phyloP scores from a whole-genome alignment of 2,113 vertebrate genomes.

The Entelurus aequoreus region DNA sequence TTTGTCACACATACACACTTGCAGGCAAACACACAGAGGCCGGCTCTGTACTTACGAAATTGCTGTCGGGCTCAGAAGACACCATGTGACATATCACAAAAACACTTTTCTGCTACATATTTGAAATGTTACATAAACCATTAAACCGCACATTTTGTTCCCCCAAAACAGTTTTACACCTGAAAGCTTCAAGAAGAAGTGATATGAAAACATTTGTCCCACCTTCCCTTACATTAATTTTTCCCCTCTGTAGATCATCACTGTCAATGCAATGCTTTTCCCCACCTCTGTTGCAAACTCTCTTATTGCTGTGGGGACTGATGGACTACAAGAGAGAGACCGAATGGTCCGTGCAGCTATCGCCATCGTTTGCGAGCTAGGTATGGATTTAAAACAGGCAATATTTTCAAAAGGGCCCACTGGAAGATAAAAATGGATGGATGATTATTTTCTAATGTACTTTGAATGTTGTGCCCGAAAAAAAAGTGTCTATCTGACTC shows the following conservation, averaged over 20 bases:
- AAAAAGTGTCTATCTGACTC: not conserved
- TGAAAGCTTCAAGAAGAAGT: too few species aligned
- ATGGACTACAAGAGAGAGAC: conserved; percentile 95
- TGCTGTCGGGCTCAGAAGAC: conserved; percentile 18
- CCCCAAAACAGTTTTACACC: too few species aligned
- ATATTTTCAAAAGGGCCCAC: not conserved
- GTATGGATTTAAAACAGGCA: conserved; percentile 53
- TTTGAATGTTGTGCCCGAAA: not conserved
- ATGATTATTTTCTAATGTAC: not conserved
- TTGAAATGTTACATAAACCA: too few species aligned
- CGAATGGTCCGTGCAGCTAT: conserved; percentile 98
- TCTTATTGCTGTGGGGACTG: conserved; percentile 94
- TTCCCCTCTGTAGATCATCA: conserved; percentile 82
- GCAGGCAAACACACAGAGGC: conserved; percentile 9
- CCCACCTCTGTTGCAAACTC: conserved; percentile 95
- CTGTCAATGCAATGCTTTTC: conserved; percentile 95
- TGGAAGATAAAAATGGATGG: not conserved
- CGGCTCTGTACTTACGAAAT: conserved; percentile 38
- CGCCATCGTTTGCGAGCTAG: conserved; percentile 96
- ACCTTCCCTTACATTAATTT: not conserved
- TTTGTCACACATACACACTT: conserved; percentile 15
- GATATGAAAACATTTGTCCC: too few species aligned
- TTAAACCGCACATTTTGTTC: too few species aligned
- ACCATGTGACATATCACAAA: not conserved
- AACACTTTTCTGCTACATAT: too few species aligned